Base-by-base conservation (phyloP, 2,888 invertebrate species). In the Cotesia congregata region DNA sequence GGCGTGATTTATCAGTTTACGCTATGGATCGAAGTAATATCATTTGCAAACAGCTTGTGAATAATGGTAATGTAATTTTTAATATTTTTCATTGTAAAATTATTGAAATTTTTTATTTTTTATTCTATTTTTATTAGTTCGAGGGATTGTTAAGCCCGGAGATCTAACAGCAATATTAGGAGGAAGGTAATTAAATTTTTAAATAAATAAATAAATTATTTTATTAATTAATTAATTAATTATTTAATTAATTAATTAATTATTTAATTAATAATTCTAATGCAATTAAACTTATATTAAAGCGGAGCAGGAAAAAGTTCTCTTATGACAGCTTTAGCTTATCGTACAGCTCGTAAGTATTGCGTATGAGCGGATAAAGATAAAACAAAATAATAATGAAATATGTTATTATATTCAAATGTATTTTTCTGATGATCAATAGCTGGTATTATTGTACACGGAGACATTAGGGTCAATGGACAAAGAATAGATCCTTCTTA, bases 281-380 rank as follows among this genome's bases (percentile, higher is more conserved):
- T 40, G 12, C 1, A 69, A 50, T 61, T 65, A 72, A 77, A 74
- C 64, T 80, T 70, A 69, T 72, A 12, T 12, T 91, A 73, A 89
- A 95, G 95, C 89, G 97, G 97, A 12, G 95, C 96, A 12, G 97
- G 97, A 0, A 97, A 97, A 90, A 96, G 95, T 78, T 96, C 97
- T 0, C 90, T 97, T 70, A 95, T 97, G 95, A 93, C 94, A 73
- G 94, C 95, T 20, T 90, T 98, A 78, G 96, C 96, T 12, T 93
- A 94, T 87, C 92, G 96, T 86, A 93, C 92, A 84, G 92, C 94
- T 87, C 92, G 96, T 95, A 90, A 91, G 90, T 87, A 75, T 59
- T 50, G 50, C 50, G 6, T 12, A 50, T 50, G 50, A 50, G 6
- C 6, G 62, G 9, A 41, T 41, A 41, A 41, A 7, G 41, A 41